phyloP scores from a whole-genome alignment of 2,113 vertebrate species.

The Periophthalmodon schlosseri region DNA sequence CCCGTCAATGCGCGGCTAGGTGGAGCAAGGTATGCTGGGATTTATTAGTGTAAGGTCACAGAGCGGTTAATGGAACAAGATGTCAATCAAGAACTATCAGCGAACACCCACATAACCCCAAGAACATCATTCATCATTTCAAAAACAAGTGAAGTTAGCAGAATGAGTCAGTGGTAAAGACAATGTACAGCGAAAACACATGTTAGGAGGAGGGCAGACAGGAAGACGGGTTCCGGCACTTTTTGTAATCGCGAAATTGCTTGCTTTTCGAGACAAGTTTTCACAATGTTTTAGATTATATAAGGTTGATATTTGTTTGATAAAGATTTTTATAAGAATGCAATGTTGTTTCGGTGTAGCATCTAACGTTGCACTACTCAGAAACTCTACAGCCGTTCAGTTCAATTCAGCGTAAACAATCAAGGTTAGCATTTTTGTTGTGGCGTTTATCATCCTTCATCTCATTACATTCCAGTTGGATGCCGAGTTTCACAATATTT shows the following conservation, averaged over 20 bases:
- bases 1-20: conserved; percentile 11
- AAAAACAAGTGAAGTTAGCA: conserved; percentile 6
- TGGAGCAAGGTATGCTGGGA: conserved; percentile 10
- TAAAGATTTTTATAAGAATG: no score
- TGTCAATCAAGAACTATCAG: conserved; percentile 20
- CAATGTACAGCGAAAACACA: not conserved
- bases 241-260: not conserved
- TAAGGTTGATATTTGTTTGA: not conserved
- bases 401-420: no score
- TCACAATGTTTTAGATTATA: no score
- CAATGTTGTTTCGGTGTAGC: no score
- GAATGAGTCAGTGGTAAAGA: not conserved
- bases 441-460: no score
- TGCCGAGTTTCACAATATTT: not conserved
- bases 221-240: not conserved
- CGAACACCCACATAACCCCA: not conserved
- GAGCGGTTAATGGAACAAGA: conserved; percentile 13
- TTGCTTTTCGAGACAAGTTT: not conserved
- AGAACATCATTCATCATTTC: conserved; percentile 10
- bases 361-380: no score
- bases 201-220: not conserved
- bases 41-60: conserved; percentile 7
- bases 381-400: no score
- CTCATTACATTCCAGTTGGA: not conserved
- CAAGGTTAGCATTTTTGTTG: not conserved